A percentile compares a stretch with the other conserved stretches of the same genome.
Evolutionary conservation across 2,113 vertebrate genomes (phyloP).

Genomic region (Thamnophis sirtalis): DNA sequence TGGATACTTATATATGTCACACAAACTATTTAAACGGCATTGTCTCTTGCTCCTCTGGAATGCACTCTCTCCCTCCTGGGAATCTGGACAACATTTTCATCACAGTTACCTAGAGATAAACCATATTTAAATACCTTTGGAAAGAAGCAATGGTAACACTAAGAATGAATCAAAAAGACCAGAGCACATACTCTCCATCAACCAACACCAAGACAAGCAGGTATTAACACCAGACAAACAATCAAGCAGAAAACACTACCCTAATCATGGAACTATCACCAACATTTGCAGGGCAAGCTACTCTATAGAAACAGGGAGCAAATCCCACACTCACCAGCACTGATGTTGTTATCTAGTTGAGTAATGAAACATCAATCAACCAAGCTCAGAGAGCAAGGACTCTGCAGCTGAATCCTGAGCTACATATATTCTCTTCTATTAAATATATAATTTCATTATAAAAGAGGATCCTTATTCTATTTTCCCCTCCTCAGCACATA

Average conservation of each 20-base stretch:
- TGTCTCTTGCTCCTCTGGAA: neutral
- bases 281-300: neutral
- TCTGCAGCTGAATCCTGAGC: neutral
- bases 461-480: slow-evolving; percentile 15
- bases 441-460: neutral
- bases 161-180: neutral
- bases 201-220: neutral
- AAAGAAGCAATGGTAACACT: neutral
- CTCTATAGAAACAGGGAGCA: neutral
- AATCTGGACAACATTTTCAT: neutral
- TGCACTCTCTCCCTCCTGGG: neutral
- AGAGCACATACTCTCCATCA: neutral
- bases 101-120: neutral
- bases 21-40: neutral
- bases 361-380: neutral
- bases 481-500: neutral
- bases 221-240: neutral
- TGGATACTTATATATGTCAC: too few relatives aligned
- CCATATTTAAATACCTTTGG: neutral
- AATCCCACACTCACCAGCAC: neutral
- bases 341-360: neutral
- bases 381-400: neutral
- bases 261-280: neutral
- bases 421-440: neutral
- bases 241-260: neutral